phyloP scores from a whole-genome alignment of 1,140 invertebrate genomes.

The Stegodyphus mimosarum region DNA sequence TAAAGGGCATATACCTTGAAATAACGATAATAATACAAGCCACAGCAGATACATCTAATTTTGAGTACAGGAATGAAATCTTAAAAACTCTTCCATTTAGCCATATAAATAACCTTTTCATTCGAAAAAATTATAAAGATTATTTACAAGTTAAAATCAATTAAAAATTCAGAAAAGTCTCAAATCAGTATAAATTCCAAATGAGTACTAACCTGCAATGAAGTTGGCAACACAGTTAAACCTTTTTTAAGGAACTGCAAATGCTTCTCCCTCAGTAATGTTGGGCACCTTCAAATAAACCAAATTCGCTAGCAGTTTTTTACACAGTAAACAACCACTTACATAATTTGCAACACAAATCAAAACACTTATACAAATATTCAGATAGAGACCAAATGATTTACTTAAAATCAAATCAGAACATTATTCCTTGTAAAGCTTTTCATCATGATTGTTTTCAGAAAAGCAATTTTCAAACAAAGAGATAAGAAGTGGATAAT shows the following conservation, averaged over 20 bases:
- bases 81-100: background rate
- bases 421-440: background rate
- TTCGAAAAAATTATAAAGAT: background rate
- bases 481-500: too few relatives aligned
- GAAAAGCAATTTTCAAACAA: background rate
- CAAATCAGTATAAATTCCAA: background rate
- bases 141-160: background rate
- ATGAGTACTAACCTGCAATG: slow-evolving; percentile 75
- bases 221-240: slow-evolving; percentile 75
- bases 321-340: background rate
- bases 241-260: slow-evolving; percentile 77
- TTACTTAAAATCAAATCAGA: background rate
- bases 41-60: background rate
- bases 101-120: background rate
- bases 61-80: background rate
- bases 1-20: background rate
- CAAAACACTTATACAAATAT: background rate
- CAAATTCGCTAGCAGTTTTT: background rate
- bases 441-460: background rate
- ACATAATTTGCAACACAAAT: background rate
- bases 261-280: slow-evolving; percentile 76
- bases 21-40: background rate
- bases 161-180: background rate
- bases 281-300: slow-evolving; percentile 69
- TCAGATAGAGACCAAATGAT: background rate